phyloP scores from a whole-genome alignment of 2,797 vertebrate genomes.

The Fratercula arctica region DNA sequence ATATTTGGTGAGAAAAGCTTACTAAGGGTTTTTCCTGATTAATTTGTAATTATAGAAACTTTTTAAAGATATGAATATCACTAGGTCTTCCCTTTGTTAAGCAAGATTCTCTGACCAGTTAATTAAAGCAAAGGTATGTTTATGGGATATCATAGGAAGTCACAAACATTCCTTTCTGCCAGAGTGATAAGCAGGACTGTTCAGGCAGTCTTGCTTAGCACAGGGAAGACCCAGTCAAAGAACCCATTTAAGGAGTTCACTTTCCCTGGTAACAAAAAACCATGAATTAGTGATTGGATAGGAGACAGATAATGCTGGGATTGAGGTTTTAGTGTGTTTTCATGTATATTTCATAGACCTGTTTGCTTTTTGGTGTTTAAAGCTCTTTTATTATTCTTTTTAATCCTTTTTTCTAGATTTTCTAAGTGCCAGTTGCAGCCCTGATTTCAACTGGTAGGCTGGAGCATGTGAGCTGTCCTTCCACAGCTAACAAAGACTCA shows the following conservation, averaged over 20 bases:
- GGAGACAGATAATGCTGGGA: conserved; percentile 25
- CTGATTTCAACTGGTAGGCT: neutral
- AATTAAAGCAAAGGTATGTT: neutral
- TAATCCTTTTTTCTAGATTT: neutral
- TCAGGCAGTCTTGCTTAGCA: neutral
- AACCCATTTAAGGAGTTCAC: neutral
- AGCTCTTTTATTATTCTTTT: conserved; percentile 43
- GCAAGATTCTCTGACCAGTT: neutral
- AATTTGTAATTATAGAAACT: neutral
- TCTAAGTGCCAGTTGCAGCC: neutral
- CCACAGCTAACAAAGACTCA: neutral
- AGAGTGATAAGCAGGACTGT: neutral
- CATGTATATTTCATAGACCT: conserved; percentile 57
- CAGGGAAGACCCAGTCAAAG: neutral
- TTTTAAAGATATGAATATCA: neutral
- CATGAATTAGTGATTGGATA: neutral
- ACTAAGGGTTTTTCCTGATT: neutral
- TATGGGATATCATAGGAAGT: neutral
- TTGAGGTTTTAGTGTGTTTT: conserved; percentile 29
- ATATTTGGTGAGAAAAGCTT: neutral
- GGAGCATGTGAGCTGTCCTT: neutral
- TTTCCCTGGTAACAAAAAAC: neutral
- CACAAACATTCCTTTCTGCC: neutral
- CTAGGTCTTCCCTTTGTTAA: neutral
- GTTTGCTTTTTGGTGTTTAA: conserved; percentile 48